Evolutionary conservation across 1,140 invertebrate genomes (phyloP).

Genomic region (Arctopsyche grandis): DNA sequence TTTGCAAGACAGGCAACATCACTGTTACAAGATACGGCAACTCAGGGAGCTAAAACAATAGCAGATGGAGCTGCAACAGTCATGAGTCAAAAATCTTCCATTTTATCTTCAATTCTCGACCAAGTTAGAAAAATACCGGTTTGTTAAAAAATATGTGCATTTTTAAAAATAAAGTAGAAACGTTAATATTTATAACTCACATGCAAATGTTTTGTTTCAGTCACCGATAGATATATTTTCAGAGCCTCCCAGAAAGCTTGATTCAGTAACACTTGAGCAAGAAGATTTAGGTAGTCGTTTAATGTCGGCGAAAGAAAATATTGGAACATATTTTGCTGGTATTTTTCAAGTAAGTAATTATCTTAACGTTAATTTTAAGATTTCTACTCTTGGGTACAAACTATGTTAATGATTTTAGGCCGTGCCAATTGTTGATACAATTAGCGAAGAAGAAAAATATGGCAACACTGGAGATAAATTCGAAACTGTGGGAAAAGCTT

Average conservation of each 20-base stretch:
- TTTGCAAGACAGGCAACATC: constrained; percentile 31
- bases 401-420: constrained; percentile 60
- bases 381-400: neutral
- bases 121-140: constrained; percentile 20
- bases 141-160: neutral
- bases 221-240: constrained; percentile 35
- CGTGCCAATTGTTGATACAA: constrained; percentile 74
- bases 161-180: neutral
- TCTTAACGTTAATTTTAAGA: too few species aligned
- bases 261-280: constrained; percentile 46
- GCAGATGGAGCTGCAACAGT: neutral
- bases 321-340: constrained; percentile 34
- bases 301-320: constrained; percentile 37
- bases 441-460: constrained; percentile 76
- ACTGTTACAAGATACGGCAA: constrained; percentile 11
- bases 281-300: constrained; percentile 43
- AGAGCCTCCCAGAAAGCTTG: constrained; percentile 45
- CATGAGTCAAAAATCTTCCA: constrained; percentile 2
- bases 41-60: neutral
- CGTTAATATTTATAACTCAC: too few species aligned
- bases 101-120: constrained; percentile 1
- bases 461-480: constrained; percentile 74
- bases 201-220: constrained; percentile 30
- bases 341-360: constrained; percentile 50
- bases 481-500: constrained; percentile 65